Evolutionary conservation across 1,140 invertebrate species (phyloP), one percentile per base, ranked within the genome.

Genomic region (Drosophila persimilis): DNA sequence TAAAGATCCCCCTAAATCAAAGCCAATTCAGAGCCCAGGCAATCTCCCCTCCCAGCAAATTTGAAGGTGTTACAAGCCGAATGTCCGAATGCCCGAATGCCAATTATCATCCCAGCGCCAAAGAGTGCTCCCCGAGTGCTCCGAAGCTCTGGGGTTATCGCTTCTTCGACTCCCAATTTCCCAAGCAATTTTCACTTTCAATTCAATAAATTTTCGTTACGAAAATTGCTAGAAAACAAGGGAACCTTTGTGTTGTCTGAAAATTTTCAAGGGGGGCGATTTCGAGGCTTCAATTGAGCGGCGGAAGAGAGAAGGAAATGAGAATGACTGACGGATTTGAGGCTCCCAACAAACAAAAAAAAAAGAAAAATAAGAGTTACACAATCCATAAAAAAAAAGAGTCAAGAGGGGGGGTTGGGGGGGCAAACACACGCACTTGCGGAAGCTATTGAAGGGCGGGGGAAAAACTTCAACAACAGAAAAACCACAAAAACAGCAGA

Each of bases 141-240:
- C 24, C 5, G 24, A 26, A 5, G 24, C 24, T 26, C 24, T 35
- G 57, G 54, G 70, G 70, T 73, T 73, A 73, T 73, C 71, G 63
- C 39, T 20, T 31, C 54, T 51, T 31, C 66, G 54, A 57, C 65
- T 66, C 63, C 54, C 55, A 51, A 59, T 69, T 57, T 26, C 70
- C 46, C 11, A 39, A 64, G 50, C 71, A 83, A 80, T 84, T 84
- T 84, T 85, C 80, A 84, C 76, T 84, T 85, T 85, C 73, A 70
- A 26, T 58, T 65, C 79, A 67, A 80, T 70, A 63, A 81, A 80
- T 73, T 78, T 79, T 74, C 70, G 63, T 66, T 78, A 77, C 50
- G 24, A 39, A 63, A 77, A 71, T 50, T 20, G 39, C 13, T 17
- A 15, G 39, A 73, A 71, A 73, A 80, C 78, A 72, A 81, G 79